Evolutionary conservation across 1,140 invertebrate genomes (phyloP), one percentile per base, ranked within the genome.

Genomic region (Episyrphus balteatus): DNA sequence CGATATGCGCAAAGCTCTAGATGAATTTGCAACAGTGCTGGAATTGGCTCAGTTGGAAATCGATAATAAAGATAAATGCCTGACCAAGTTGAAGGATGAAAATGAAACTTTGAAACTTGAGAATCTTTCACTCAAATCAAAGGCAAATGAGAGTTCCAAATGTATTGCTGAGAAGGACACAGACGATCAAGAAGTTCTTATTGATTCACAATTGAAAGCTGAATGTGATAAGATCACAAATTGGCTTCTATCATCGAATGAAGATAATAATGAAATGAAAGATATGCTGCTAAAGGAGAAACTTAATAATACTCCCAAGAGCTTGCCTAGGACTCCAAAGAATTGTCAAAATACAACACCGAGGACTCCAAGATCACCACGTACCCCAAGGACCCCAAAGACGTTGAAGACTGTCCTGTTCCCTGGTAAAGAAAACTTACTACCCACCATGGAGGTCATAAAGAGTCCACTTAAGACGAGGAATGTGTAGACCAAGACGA

Each of bases 51-150:
- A 65, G 44, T 39, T 64, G 17, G 65, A 68, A 50, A 47, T 68
- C 40, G 65, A 68, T 52, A 60, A 59, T 55, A 68, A 68, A 52
- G 64, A 68, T 44, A 63, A 63, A 49, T 51, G 55, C 44, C 43
- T 68, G 45, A 42, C 56, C 1, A 62, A 63, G 33, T 58, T 67
- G n/a, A 57, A 62, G 31, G 58, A 67, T 41, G 63, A 68, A 31
- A 69, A 64, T 37, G 65, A 69, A 38, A 61, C 62, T 36, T 49
- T 68, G 5, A 67, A 68, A 47, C 46, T 68, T 14, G 65, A 68
- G 54, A 66, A 65, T 33, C 66, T 68, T 40, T 55, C 65, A 3
- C 51, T 64, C 13, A 67, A 68, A 17, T 66, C 62, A 2, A 66
- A 65, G 26, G 50, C 58, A 61, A 59, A 51, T 58, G 61, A 39